Evolutionary conservation across 2,888 invertebrate genomes (phyloP).

Genomic region (Allolobophora icterica): DNA sequence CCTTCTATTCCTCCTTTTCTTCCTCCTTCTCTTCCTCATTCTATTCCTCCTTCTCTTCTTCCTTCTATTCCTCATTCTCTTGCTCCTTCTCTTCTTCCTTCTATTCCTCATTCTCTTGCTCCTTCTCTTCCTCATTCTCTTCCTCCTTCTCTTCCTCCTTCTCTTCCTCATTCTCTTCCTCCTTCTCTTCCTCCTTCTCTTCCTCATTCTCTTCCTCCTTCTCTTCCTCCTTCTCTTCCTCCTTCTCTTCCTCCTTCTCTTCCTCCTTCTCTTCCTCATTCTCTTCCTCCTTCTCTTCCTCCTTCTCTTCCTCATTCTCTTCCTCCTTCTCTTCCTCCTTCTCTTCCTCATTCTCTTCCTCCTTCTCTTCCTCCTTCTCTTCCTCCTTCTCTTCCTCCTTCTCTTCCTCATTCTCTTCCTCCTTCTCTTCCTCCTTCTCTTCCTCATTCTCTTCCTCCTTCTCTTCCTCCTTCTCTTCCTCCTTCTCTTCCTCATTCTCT

Average conservation of each 20-base stretch:
- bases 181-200: too few relatives aligned
- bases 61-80: not conserved
- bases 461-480: not conserved
- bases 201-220: not conserved
- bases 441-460: not conserved
- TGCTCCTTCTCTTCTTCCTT: too few relatives aligned
- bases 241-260: not conserved
- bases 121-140: not conserved
- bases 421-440: not conserved
- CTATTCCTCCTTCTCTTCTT: too few relatives aligned
- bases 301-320: not conserved
- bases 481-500: not conserved
- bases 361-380: too few relatives aligned
- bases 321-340: not conserved
- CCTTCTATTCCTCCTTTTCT: too few relatives aligned
- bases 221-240: not conserved
- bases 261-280: not conserved
- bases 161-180: too few relatives aligned
- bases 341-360: too few relatives aligned
- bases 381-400: too few relatives aligned
- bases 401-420: too few relatives aligned
- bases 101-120: not conserved
- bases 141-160: too few relatives aligned
- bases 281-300: not conserved
- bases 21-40: not conserved